phyloP scores from a whole-genome alignment of 1,140 invertebrate species.

The Steinernema khuongi region DNA sequence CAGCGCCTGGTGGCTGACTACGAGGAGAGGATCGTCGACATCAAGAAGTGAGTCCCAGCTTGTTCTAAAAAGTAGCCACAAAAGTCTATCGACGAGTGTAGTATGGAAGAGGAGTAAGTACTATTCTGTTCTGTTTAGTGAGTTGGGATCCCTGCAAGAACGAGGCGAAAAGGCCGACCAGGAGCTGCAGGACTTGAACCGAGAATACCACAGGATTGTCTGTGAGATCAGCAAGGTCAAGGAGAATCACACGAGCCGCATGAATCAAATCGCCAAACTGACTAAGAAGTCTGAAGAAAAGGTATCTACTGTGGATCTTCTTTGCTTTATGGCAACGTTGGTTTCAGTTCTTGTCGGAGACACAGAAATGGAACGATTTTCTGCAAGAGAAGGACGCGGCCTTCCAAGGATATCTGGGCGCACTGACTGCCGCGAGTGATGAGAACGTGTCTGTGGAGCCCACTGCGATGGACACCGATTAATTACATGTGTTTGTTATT shows the following conservation, averaged over 20 bases:
- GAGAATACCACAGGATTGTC: neutral
- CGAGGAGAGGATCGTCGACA: neutral
- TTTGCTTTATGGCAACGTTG: neutral
- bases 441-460: neutral
- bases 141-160: neutral
- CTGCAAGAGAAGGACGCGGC: neutral
- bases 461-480: neutral
- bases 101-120: too few species aligned
- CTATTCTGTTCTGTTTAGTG: neutral
- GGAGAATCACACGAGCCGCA: neutral
- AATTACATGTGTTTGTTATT: too few species aligned
- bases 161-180: neutral
- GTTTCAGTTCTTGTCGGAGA: neutral
- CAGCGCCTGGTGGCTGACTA: neutral
- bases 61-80: too few species aligned
- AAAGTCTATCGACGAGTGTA: too few species aligned
- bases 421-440: neutral
- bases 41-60: neutral
- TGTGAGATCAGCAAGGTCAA: neutral
- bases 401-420: neutral
- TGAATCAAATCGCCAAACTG: neutral
- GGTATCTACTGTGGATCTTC: neutral
- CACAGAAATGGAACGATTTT: neutral
- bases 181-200: neutral
- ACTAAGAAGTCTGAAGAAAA: neutral